Conservation (phyloP, 2,113 vertebrate species). For the Corydoras sp. region DNA sequence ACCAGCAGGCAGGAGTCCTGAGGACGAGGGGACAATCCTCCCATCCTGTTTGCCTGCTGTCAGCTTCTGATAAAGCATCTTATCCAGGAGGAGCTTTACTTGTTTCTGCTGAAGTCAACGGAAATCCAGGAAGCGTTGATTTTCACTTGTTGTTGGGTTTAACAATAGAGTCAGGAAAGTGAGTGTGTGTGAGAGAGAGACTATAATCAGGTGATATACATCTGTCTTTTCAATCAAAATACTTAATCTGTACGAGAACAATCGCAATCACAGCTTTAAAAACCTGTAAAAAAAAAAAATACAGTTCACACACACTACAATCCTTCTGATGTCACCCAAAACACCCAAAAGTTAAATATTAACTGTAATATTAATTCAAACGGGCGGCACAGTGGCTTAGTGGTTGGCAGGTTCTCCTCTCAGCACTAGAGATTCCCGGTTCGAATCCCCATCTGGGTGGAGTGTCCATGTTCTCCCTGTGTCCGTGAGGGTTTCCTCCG, state of each 20-base stretch:
- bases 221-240: constrained; percentile 9
- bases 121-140: constrained; percentile 61
- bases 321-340: too few species aligned
- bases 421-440: too few species aligned
- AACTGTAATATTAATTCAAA: too few species aligned
- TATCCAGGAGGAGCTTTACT: constrained; percentile 53
- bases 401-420: too few species aligned
- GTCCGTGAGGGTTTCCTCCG: too few species aligned
- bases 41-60: constrained; percentile 65
- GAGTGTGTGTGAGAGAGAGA: constrained; percentile 15
- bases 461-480: too few species aligned
- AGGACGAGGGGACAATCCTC: neutral
- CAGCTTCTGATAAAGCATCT: constrained; percentile 62
- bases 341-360: too few species aligned
- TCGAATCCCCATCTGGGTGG: too few species aligned
- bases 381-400: too few species aligned
- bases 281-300: neutral
- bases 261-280: neutral
- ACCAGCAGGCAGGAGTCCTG: constrained; percentile 28
- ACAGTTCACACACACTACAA: too few species aligned
- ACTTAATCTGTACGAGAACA: neutral
- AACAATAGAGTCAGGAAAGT: constrained; percentile 57
- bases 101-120: constrained; percentile 57
- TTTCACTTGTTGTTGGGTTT: constrained; percentile 38
- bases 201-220: neutral